phyloP scores from a whole-genome alignment of 1,140 invertebrate genomes.

The Drosophila oshimai region DNA sequence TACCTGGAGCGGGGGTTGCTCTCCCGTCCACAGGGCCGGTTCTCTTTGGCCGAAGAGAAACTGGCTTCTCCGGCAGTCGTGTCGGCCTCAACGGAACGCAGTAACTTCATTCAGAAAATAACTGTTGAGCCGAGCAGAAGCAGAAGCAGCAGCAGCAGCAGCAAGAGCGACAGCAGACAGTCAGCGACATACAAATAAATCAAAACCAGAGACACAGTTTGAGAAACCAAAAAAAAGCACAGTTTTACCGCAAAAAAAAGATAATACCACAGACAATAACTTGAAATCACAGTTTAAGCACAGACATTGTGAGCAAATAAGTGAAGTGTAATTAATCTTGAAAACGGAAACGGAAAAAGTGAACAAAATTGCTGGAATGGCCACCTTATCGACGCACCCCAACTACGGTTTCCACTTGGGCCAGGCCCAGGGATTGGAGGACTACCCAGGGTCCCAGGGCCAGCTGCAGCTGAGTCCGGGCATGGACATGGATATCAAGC shows the following conservation, averaged over 20 bases:
- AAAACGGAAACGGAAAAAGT: slow-evolving; percentile 7
- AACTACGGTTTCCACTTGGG: slow-evolving; percentile 81
- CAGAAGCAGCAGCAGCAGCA: slow-evolving; percentile 53
- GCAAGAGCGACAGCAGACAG: slow-evolving; percentile 43
- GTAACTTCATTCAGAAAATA: slow-evolving; percentile 77
- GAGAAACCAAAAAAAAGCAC: slow-evolving; percentile 21
- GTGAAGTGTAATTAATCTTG: slow-evolving; percentile 39
- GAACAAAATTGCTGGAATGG: slow-evolving; percentile 52
- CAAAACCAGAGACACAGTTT: no score
- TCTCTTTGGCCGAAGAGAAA: slow-evolving; percentile 42
- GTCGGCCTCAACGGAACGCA: slow-evolving; percentile 64
- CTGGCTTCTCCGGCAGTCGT: slow-evolving; percentile 74
- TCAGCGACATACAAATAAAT: background rate
- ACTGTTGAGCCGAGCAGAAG: slow-evolving; percentile 79
- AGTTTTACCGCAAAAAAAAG: background rate
- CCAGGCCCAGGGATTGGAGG: slow-evolving; percentile 70
- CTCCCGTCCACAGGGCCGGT: no score
- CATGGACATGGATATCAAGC: slow-evolving; percentile 81
- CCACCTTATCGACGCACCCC: slow-evolving; percentile 78
- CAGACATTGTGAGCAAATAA: slow-evolving; percentile 29
- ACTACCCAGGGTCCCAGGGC: slow-evolving; percentile 75
- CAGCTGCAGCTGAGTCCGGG: slow-evolving; percentile 72
- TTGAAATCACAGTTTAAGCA: slow-evolving; percentile 4
- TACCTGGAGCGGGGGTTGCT: slow-evolving; percentile 31
- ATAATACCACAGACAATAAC: background rate